These are phyloP conservation scores for Charina bottae DNA, from an alignment of 2,113 vertebrate species.

Conservation along the genomic window DNA sequence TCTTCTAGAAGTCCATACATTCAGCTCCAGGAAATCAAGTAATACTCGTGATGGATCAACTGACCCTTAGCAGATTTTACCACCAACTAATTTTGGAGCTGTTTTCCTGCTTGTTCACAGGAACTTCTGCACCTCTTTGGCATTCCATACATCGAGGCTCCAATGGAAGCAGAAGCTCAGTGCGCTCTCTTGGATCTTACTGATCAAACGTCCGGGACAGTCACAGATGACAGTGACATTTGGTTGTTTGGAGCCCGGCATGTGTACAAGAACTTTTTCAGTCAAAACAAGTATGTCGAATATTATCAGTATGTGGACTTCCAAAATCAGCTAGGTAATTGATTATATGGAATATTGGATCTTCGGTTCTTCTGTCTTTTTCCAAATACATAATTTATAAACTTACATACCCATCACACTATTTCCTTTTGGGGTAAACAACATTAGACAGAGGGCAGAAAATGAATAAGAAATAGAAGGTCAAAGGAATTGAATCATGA, in stretches of 20 bases:
- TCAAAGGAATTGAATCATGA: background rate
- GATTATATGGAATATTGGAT: background rate
- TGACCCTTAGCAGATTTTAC: background rate
- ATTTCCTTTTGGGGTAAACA: background rate
- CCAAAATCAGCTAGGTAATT: constrained; percentile 89
- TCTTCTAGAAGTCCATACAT: background rate
- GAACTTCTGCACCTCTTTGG: constrained; percentile 93
- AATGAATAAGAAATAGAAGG: background rate
- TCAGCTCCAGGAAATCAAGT: background rate
- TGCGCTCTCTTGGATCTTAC: constrained; percentile 88
- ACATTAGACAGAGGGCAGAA: background rate
- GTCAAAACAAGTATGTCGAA: constrained; percentile 88
- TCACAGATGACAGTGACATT: constrained; percentile 97
- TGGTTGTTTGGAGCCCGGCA: constrained; percentile 96
- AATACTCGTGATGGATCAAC: background rate
- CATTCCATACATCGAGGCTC: constrained; percentile 90
- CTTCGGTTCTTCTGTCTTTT: background rate
- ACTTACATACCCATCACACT: background rate
- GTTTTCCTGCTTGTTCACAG: constrained; percentile 61
- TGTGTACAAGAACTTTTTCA: constrained; percentile 98
- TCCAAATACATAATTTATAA: background rate
- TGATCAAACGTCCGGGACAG: constrained; percentile 93
- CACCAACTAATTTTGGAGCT: background rate
- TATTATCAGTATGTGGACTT: constrained; percentile 91
- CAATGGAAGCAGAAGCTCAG: constrained; percentile 95